Conservation (phyloP, 2,888 invertebrate species). For the Ophioninae sp. region DNA sequence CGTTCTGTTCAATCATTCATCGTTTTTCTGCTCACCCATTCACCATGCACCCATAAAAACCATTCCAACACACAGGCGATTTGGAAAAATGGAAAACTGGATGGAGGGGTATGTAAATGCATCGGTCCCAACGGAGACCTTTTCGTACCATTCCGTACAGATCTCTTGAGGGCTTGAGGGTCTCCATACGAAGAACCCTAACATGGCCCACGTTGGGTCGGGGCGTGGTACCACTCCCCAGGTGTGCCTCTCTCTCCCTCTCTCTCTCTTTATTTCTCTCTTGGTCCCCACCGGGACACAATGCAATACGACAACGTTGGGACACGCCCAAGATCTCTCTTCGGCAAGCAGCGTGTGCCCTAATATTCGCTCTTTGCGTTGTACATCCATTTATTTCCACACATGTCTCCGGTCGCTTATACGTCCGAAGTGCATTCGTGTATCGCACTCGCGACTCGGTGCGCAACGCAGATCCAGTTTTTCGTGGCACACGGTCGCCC, state of each 20-base stretch:
- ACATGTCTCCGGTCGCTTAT: not conserved
- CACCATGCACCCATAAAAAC: not conserved
- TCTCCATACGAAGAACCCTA: conserved; percentile 67
- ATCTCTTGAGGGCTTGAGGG: conserved; percentile 39
- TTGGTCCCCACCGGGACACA: conserved; percentile 61
- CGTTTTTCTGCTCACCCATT: not conserved
- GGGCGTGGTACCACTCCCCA: conserved; percentile 79
- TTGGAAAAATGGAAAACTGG: not conserved
- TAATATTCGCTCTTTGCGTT: conserved; percentile 74
- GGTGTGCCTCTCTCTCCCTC: conserved; percentile 72
- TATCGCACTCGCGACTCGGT: conserved; percentile 70
- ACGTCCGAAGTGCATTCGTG: conserved; percentile 58
- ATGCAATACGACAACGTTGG: conserved; percentile 72
- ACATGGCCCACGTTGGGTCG: conserved; percentile 70
- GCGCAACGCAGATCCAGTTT: conserved; percentile 56
- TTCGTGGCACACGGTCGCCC: conserved; percentile 35
- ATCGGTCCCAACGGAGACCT: conserved; percentile 31
- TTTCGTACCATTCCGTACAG: conserved; percentile 20
- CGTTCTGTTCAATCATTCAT: conserved; percentile 1
- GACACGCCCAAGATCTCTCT: conserved; percentile 78
- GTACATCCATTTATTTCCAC: not conserved
- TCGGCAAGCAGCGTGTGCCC: conserved; percentile 72
- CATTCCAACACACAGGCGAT: not conserved
- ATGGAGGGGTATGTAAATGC: not conserved
- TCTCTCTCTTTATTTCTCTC: conserved; percentile 36